These are phyloP conservation scores for Chelonoidis abingdonii DNA, from an alignment of 2,113 vertebrate genomes.

Conservation along the genomic window DNA sequence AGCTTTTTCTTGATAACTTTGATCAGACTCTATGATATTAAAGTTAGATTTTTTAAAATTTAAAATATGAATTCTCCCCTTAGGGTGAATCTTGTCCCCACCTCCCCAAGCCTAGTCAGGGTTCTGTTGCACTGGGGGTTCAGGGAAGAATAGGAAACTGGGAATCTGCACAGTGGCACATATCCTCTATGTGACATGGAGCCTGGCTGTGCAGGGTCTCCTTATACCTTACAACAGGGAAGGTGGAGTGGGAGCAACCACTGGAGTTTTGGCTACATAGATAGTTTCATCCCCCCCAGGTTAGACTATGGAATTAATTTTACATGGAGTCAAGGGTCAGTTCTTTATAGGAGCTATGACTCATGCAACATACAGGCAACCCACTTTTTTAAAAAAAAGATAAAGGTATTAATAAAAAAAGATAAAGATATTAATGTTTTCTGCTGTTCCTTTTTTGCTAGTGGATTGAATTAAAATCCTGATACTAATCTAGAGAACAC, in stretches of 20 bases:
- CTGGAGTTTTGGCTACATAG: background rate
- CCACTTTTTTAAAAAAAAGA: too few relatives aligned
- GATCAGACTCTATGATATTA: background rate
- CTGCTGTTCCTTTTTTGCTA: background rate
- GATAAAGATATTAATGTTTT: background rate
- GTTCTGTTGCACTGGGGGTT: background rate
- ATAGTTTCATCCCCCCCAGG: background rate
- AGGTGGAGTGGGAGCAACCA: background rate
- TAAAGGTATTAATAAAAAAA: background rate
- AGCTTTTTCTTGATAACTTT: background rate
- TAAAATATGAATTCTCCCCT: background rate
- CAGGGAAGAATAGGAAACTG: rapidly evolving
- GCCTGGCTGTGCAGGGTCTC: background rate
- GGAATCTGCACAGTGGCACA: background rate
- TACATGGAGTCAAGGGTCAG: background rate
- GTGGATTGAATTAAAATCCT: background rate
- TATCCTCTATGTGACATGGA: background rate
- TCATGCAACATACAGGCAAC: background rate
- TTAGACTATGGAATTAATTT: background rate
- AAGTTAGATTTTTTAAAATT: background rate
- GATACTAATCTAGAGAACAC: background rate
- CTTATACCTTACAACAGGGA: background rate
- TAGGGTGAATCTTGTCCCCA: background rate
- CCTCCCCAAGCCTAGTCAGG: background rate
- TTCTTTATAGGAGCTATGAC: background rate